Base-by-base conservation (phyloP, 1,140 invertebrate species). In the Aphaenogaster floridana region DNA sequence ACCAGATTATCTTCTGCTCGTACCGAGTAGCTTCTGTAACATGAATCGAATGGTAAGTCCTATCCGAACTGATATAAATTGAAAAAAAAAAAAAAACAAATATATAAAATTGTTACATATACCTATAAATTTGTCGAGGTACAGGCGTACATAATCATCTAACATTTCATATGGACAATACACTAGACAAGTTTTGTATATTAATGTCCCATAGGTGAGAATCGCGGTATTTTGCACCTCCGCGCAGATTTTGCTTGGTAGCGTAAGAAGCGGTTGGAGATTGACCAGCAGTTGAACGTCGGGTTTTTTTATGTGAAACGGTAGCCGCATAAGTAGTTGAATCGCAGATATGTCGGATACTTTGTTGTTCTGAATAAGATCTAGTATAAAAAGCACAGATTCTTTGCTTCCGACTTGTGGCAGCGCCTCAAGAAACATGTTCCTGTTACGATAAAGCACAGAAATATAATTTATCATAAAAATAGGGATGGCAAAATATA, bases 351-450 rank as follows among this genome's bases (percentile, higher is more conserved):
- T 95, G 28, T 96, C 95, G 42, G 96, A 96, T 11, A 97, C 96
- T 92, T 96, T 96, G 77, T 96, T 96, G 39, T 96, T 94, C 8
- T 96, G 94, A 11, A 98, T 96, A 54, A 98, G 92, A 91, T 97
- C 96, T 78, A 96, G 95, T 21, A 97, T 96, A 52, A 97, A 96
- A 34, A 96, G 93, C 0, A 96, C 96, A 0, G 97, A 96, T 13
- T 96, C 96, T 34, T 96, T 96, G 42, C 96, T 97, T 68, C 97
- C 97, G 21, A 97, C 96, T 91, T 97, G 96, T 11, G 97, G 97
- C n/a, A 98, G 95, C 7, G 97, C 96, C 92, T 98, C 97, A 84
- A 97, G 94, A 91, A 97, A 97, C 85, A 98, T 96, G 90, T 97
- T 97, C 50, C 97, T 95, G 45, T 80, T 17, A 68, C 0, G 81